phyloP scores from a whole-genome alignment of 2,888 invertebrate genomes.

The Cheilosia impressa region DNA sequence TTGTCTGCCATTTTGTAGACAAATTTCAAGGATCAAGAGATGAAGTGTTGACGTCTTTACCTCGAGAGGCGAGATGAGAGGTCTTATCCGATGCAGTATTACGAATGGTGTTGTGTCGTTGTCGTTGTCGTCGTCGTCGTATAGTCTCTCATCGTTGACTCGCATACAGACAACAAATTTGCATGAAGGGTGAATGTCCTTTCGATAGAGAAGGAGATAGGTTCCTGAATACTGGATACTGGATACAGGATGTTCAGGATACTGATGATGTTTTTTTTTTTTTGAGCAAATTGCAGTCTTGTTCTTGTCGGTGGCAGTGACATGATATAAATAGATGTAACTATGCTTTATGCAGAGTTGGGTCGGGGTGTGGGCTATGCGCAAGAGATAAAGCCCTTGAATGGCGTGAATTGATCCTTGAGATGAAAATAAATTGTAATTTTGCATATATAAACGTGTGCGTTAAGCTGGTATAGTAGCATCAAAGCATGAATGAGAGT shows the following conservation, averaged over 20 bases:
- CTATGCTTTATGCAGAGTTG: constrained; percentile 48
- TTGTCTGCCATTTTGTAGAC: constrained; percentile 75
- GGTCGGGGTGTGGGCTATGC: constrained; percentile 9
- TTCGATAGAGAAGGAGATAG: constrained; percentile 57
- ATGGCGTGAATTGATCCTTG: constrained; percentile 73
- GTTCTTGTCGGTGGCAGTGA: constrained; percentile 66
- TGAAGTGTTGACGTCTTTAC: constrained; percentile 76
- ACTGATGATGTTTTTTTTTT: constrained; percentile 26
- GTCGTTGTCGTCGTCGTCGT: constrained; percentile 22
- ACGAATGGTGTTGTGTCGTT: constrained; percentile 63
- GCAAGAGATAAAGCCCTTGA: constrained; percentile 61
- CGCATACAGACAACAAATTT: constrained; percentile 67
- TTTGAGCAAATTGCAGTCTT: constrained; percentile 70
- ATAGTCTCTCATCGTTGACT: constrained; percentile 42
- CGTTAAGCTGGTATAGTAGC: constrained; percentile 35
- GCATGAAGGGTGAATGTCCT: constrained; percentile 74
- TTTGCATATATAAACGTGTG: constrained; percentile 62
- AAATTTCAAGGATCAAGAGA: constrained; percentile 75
- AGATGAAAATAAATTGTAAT: constrained; percentile 75
- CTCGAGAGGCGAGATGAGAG: constrained; percentile 75
- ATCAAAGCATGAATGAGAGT: constrained; percentile 47
- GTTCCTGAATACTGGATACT: constrained; percentile 43
- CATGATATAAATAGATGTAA: constrained; percentile 65
- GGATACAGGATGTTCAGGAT: constrained; percentile 73
- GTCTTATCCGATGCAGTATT: constrained; percentile 74